These are phyloP conservation scores for Actinostola sp. DNA, from an alignment of 92 coral and sea anemone genomes.

Conservation along the genomic window DNA sequence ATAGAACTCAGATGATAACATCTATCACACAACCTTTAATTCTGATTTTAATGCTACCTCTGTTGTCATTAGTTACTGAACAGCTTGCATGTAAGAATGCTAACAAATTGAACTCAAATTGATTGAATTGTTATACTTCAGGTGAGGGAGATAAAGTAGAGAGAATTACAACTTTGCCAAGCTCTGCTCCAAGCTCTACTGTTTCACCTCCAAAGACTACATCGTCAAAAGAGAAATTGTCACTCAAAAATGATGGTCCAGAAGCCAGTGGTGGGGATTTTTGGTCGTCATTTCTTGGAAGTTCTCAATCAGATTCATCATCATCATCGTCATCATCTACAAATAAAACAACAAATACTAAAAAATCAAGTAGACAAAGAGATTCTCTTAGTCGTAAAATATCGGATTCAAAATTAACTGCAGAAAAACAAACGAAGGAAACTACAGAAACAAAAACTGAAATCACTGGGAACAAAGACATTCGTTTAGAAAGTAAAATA, in stretches of 20 bases:
- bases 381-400: not conserved
- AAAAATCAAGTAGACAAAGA: slow-evolving; percentile 1
- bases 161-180: not conserved
- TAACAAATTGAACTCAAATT: too few species aligned
- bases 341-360: not conserved
- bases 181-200: slow-evolving; percentile 22
- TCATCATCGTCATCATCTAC: not conserved
- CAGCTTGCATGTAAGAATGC: too few species aligned
- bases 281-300: slow-evolving; percentile 89
- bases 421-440: not conserved
- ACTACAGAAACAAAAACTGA: not conserved
- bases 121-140: not conserved
- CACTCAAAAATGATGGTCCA: slow-evolving; percentile 6
- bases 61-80: too few species aligned
- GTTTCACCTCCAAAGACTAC: slow-evolving; percentile 13
- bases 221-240: slow-evolving; percentile 9
- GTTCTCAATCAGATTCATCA: slow-evolving; percentile 17
- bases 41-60: too few species aligned
- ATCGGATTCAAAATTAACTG: slow-evolving; percentile 14
- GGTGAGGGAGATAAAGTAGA: not conserved
- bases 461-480: not conserved
- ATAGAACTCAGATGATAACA: too few species aligned
- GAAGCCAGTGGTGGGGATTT: slow-evolving; percentile 55
- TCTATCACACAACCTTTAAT: too few species aligned
- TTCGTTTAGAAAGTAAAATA: not conserved